Base-by-base conservation (phyloP, 2,113 vertebrate species). In the Monarcha castaneiventris region DNA sequence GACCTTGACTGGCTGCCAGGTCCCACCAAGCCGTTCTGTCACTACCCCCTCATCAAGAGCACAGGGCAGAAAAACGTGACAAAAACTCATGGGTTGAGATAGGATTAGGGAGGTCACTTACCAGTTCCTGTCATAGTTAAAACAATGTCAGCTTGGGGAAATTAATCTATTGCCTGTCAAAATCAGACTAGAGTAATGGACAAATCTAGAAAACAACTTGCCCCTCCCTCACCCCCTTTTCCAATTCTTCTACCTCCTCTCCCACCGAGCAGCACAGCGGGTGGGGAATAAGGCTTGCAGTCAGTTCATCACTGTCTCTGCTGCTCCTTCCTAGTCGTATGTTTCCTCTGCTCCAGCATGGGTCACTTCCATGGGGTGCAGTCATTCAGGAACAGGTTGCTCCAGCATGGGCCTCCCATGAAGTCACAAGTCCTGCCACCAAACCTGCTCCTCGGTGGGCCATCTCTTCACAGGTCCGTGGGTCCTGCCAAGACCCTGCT, bases 221-320 rank as follows among this genome's bases (percentile, higher is more conserved):
- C 6, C 5, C 3, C 3, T 6, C 26, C 16, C 16, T 46, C 21
- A 39, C 7, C 1, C 14, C 51, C 13, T 15, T 15, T 74, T 69
- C 13, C 11, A 21, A 3, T 46, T 66, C 13, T 16, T 69, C 52
- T 35, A 15, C 25, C 13, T 77, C 8, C 14, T 58, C 41, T 6
- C 7, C 2, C 10, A 10, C 18, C 2, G 3, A 54, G 35, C 2
- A 3, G 10, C 0, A 1, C 68, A 59, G 39, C 4, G 9, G 12
- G 7, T 3, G 7, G 23, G 12, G 16, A 56, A 33, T 16, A 23
- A 30, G 7, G 5, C 5, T 46, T 46, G 30, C 0, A 2, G 10
- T 72, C 41, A 61, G 21, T 56, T 89, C 18, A 19, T 51, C 33
- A 21, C 9, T 83, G 3, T n/a, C 13, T 59, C 51, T 81, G 29